A percentile compares a stretch with the other conserved stretches of the same genome.
Evolutionary conservation across 2,888 invertebrate genomes (phyloP).

Genomic region (Tinea trinotella): DNA sequence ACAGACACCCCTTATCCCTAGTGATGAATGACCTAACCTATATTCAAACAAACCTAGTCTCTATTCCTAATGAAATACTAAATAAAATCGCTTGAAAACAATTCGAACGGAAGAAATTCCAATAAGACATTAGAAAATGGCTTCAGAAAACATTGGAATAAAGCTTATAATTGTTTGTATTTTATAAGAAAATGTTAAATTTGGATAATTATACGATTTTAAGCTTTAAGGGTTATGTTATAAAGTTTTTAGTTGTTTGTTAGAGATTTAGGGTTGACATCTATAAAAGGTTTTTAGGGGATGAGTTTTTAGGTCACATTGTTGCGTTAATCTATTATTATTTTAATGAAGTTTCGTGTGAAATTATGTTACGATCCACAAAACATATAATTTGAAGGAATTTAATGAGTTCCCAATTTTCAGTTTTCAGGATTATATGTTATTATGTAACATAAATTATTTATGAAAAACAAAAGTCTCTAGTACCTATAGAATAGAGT

Average conservation of each 20-base stretch:
- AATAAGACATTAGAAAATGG: slow-evolving; percentile 1
- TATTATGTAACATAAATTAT: too few relatives aligned
- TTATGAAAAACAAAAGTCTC: too few relatives aligned
- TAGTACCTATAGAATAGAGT: too few relatives aligned
- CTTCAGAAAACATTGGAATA: background rate
- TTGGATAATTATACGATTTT: background rate
- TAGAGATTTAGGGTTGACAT: background rate
- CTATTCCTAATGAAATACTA: background rate
- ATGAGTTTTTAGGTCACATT: slow-evolving; percentile 9
- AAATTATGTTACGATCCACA: slow-evolving; percentile 1
- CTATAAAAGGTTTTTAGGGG: background rate
- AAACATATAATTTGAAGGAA: too few relatives aligned
- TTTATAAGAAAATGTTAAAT: background rate
- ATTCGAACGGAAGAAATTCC: background rate
- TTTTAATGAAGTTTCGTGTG: slow-evolving; percentile 3
- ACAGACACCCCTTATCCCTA: slow-evolving; percentile 9
- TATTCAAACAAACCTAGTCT: background rate
- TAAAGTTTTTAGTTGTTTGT: background rate
- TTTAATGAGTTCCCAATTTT: too few relatives aligned
- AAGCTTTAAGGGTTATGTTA: background rate
- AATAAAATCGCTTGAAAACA: background rate
- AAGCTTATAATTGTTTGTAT: background rate
- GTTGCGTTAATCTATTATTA: slow-evolving; percentile 11
- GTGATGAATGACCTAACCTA: slow-evolving; percentile 5
- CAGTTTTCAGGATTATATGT: too few relatives aligned